A percentile compares a stretch with the other conserved stretches of the same genome.
These are phyloP conservation scores for Nasalis larvatus DNA, from an alignment of 2,113 vertebrate genomes.

Conservation along the genomic window DNA sequence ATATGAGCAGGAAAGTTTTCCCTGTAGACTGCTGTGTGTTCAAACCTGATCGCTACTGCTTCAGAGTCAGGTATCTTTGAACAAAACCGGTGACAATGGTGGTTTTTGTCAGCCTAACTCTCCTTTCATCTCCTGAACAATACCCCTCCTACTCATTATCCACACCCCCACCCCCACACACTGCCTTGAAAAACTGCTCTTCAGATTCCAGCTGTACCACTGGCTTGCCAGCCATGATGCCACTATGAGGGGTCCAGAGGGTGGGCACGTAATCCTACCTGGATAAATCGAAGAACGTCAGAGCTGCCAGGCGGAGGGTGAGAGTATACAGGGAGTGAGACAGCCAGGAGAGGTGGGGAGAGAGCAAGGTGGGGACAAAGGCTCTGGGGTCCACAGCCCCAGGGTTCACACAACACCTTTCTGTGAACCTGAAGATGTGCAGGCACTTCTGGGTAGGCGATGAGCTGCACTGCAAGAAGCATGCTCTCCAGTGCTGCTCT, in stretches of 20 bases:
- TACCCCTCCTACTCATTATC: too few relatives aligned
- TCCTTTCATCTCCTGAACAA: background rate
- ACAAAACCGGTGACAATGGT: background rate
- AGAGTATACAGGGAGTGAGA: rapidly evolving
- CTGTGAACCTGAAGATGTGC: constrained; percentile 90
- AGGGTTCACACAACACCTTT: background rate
- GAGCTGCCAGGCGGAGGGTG: too few relatives aligned
- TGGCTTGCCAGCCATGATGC: background rate
- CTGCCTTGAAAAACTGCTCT: background rate
- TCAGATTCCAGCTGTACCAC: background rate
- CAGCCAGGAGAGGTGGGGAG: background rate
- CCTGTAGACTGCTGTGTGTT: background rate
- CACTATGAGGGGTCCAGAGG: background rate
- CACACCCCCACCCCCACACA: rapidly evolving
- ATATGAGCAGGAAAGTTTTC: background rate
- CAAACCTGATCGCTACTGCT: background rate
- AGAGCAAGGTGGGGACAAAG: background rate
- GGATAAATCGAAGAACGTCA: background rate
- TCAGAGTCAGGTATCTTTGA: background rate
- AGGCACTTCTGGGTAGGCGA: constrained; percentile 95
- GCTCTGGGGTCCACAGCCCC: background rate
- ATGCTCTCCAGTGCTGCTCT: constrained; percentile 90
- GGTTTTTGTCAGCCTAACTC: background rate
- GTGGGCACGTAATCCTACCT: background rate
- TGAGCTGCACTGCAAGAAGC: constrained; percentile 95